Conservation (phyloP, 2,113 vertebrate species). For the Callithrix jacchus region DNA sequence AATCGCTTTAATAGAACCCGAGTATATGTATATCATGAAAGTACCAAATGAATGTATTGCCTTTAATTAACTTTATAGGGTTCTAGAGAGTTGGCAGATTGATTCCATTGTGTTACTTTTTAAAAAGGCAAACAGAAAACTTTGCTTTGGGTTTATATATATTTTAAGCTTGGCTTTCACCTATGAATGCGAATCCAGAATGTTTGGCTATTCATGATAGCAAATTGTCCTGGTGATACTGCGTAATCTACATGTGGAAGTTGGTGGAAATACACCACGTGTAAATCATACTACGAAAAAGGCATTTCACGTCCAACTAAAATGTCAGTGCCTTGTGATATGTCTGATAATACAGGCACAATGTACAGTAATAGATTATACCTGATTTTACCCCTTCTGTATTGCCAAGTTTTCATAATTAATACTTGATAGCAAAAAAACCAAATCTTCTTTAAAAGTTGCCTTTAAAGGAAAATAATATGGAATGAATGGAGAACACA, state of each 20-base stretch:
- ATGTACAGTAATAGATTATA: not conserved
- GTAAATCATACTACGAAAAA: not conserved
- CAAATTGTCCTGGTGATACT: not conserved
- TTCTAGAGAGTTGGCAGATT: constrained; percentile 57
- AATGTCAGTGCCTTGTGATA: not conserved
- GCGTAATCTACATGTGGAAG: not conserved
- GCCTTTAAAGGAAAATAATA: not conserved
- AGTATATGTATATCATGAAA: not conserved
- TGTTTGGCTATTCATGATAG: not conserved
- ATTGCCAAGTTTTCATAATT: not conserved
- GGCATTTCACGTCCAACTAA: not conserved
- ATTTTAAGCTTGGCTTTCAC: not conserved
- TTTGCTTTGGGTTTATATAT: constrained; percentile 33
- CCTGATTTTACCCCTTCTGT: not conserved
- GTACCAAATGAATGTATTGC: constrained; percentile 30
- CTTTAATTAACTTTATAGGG: constrained; percentile 55
- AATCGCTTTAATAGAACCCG: constrained; percentile 44
- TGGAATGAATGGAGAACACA: constrained; percentile 46
- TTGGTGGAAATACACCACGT: not conserved
- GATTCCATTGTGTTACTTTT: constrained; percentile 38
- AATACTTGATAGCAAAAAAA: not conserved
- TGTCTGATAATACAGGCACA: not conserved
- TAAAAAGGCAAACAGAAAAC: constrained; percentile 9
- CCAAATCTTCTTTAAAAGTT: not conserved
- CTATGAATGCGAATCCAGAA: not conserved